phyloP scores from a whole-genome alignment of 2,888 invertebrate species.

The Calameuta idolon region DNA sequence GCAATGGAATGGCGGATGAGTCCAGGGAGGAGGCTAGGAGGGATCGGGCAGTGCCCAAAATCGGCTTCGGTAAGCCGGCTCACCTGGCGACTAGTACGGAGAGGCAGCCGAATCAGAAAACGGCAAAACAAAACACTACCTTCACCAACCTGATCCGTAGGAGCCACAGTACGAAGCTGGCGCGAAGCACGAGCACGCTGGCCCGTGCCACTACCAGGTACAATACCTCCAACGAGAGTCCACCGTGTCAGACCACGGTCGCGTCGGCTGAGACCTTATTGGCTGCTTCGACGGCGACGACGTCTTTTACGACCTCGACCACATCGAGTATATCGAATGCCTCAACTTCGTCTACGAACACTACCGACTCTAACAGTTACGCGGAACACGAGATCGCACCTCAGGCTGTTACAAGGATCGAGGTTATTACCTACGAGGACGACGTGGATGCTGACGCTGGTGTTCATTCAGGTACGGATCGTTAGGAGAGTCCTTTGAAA shows the following conservation, averaged over 20 bases:
- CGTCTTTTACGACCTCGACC: conserved; percentile 1
- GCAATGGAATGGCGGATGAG: conserved; percentile 8
- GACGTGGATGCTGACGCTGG: conserved; percentile 74
- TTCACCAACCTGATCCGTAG: conserved; percentile 72
- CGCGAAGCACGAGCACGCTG: conserved; percentile 72
- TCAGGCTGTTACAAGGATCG: neutral
- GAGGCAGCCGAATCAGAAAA: neutral
- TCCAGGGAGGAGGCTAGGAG: neutral
- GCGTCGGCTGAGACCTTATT: neutral
- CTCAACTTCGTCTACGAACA: no score
- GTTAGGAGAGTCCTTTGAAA: conserved; percentile 10
- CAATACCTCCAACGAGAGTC: neutral
- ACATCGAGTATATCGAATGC: no score
- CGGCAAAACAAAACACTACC: conserved; percentile 33
- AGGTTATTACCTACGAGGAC: conserved; percentile 14
- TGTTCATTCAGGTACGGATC: conserved; percentile 77
- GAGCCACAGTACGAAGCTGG: conserved; percentile 79
- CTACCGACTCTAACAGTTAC: neutral
- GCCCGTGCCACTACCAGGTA: conserved; percentile 39
- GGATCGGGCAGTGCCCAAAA: conserved; percentile 7
- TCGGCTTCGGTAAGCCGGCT: neutral
- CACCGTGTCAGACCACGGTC: neutral
- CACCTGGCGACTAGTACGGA: neutral
- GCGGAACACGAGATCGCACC: conserved; percentile 16
- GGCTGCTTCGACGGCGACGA: conserved; percentile 14